Conservation (phyloP, 1,140 invertebrate species). For the Tribolium castaneum region DNA sequence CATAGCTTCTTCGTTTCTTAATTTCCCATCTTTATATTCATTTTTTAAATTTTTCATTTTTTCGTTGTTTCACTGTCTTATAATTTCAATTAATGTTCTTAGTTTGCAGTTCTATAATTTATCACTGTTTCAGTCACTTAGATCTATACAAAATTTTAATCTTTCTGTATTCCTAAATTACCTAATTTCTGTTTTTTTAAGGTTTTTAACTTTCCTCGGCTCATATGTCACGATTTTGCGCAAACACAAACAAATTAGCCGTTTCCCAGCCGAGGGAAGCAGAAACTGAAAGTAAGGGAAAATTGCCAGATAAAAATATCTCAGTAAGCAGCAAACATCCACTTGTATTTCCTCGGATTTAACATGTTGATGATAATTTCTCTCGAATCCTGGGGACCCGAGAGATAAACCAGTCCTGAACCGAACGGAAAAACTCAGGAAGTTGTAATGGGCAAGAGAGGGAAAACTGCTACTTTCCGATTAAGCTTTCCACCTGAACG, state of each 20-base stretch:
- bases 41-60: too few relatives aligned
- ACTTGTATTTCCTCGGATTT: conserved; percentile 33
- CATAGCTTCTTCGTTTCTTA: too few relatives aligned
- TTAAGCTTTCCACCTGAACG: conserved; percentile 25
- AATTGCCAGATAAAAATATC: conserved; percentile 36
- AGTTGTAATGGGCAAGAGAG: not conserved
- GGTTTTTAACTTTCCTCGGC: too few relatives aligned
- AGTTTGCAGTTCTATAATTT: too few relatives aligned
- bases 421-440: conserved; percentile 4
- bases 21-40: too few relatives aligned
- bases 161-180: too few relatives aligned
- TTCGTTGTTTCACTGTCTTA: too few relatives aligned
- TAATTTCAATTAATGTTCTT: too few relatives aligned
- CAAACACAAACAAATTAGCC: conserved; percentile 13
- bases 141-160: too few relatives aligned
- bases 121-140: too few relatives aligned
- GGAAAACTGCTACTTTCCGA: not conserved
- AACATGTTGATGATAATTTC: conserved; percentile 41
- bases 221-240: conserved; percentile 4
- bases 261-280: not conserved
- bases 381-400: conserved; percentile 11
- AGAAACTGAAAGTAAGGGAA: not conserved
- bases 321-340: conserved; percentile 37
- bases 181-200: too few relatives aligned
- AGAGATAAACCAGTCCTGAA: conserved; percentile 20